Conservation (phyloP, 2,888 invertebrate genomes). For the Drosophila emarginata region DNA sequence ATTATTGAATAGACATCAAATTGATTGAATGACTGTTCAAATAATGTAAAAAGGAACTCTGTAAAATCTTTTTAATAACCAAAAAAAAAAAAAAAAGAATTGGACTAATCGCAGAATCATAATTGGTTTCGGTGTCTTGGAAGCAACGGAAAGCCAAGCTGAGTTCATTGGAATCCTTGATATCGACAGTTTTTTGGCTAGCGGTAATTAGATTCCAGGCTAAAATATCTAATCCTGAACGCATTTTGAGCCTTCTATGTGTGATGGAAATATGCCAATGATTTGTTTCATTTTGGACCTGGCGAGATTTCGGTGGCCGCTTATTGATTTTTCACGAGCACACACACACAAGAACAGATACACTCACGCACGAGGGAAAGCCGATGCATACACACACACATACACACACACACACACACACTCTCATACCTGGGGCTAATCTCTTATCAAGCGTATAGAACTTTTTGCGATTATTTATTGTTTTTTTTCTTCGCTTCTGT, state of each 20-base stretch:
- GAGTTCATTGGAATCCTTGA: neutral
- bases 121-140: neutral
- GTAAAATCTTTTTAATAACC: neutral
- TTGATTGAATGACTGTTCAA: neutral
- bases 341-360: constrained; percentile 17
- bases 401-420: constrained; percentile 8
- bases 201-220: neutral
- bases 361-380: constrained; percentile 21
- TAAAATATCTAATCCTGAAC: neutral
- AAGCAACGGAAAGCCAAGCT: neutral
- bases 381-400: constrained; percentile 31
- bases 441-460: constrained; percentile 63
- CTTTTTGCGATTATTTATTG: constrained; percentile 12
- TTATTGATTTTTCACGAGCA: constrained; percentile 41
- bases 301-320: constrained; percentile 31
- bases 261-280: neutral
- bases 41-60: neutral
- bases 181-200: neutral
- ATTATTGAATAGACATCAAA: neutral
- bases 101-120: neutral
- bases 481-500: constrained; percentile 1
- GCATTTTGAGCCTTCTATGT: neutral
- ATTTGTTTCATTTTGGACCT: neutral
- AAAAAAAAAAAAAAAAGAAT: too few relatives aligned
- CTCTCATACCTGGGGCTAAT: constrained; percentile 48